These are phyloP conservation scores for Psilanteris sp. DNA, from an alignment of 1,140 invertebrate species.

Conservation along the genomic window DNA sequence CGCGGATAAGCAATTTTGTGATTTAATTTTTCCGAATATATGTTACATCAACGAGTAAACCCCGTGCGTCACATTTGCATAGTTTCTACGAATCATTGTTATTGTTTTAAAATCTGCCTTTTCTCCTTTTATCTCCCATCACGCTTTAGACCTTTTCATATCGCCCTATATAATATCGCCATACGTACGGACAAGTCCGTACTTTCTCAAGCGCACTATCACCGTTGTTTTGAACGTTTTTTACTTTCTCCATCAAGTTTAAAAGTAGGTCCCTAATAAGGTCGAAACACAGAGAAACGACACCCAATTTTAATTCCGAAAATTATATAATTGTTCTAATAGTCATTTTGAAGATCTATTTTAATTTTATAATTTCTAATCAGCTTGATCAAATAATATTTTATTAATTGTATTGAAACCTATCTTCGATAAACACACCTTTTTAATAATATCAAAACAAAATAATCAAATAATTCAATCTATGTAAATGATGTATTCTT, in stretches of 20 bases:
- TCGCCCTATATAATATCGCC: conserved; percentile 68
- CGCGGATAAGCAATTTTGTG: conserved; percentile 12
- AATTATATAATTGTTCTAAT: conserved; percentile 11
- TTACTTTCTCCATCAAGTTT: conserved; percentile 75
- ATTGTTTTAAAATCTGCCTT: conserved; percentile 31
- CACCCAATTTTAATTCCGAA: conserved; percentile 42
- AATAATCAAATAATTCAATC: no score
- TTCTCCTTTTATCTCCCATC: conserved; percentile 48
- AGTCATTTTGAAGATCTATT: conserved; percentile 1
- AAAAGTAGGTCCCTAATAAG: conserved; percentile 78
- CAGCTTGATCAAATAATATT: no score
- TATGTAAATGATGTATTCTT: no score
- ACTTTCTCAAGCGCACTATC: conserved; percentile 76
- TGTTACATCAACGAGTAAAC: no score
- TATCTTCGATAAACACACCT: no score
- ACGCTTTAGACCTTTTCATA: conserved; percentile 59
- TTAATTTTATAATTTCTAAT: no score
- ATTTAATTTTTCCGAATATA: no score
- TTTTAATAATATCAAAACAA: no score
- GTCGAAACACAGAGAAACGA: conserved; percentile 61
- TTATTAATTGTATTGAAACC: no score
- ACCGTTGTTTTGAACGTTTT: conserved; percentile 69
- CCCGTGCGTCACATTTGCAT: conserved; percentile 36
- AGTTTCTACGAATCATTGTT: conserved; percentile 42
- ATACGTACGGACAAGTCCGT: conserved; percentile 71